These are phyloP conservation scores for Tachuris rubrigastra DNA, from an alignment of 2,113 vertebrate genomes.

Conservation along the genomic window DNA sequence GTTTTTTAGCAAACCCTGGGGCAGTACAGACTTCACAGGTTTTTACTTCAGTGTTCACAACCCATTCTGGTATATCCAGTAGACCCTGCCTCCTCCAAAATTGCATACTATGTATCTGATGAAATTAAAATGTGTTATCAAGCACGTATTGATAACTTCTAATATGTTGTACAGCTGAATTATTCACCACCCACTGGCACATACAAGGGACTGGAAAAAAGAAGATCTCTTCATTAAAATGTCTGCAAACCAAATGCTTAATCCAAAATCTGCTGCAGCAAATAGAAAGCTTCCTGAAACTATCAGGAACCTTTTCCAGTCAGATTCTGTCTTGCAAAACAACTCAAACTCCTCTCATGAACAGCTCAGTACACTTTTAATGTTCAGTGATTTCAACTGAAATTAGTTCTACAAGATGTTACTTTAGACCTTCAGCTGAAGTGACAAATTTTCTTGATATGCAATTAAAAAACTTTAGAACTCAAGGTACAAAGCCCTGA, in stretches of 20 bases:
- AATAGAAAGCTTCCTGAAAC: not conserved
- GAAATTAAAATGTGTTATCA: not conserved
- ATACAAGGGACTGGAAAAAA: not conserved
- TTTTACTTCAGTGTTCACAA: not conserved
- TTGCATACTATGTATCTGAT: not conserved
- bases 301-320: not conserved
- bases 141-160: not conserved
- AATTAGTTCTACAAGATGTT: not conserved
- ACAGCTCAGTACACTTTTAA: not conserved
- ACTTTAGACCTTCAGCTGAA: not conserved
- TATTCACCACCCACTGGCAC: not conserved
- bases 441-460: not conserved
- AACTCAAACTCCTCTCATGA: not conserved
- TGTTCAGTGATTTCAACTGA: not conserved
- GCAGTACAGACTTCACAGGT: not conserved
- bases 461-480: not conserved
- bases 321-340: not conserved
- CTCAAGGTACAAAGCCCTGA: not conserved
- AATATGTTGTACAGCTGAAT: not conserved
- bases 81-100: not conserved
- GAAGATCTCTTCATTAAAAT: not conserved
- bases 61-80: not conserved
- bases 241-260: not conserved
- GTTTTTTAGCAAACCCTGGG: not conserved
- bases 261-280: not conserved